These are phyloP conservation scores for Geophilus truncorum DNA, from an alignment of 2,888 invertebrate species.

Conservation along the genomic window DNA sequence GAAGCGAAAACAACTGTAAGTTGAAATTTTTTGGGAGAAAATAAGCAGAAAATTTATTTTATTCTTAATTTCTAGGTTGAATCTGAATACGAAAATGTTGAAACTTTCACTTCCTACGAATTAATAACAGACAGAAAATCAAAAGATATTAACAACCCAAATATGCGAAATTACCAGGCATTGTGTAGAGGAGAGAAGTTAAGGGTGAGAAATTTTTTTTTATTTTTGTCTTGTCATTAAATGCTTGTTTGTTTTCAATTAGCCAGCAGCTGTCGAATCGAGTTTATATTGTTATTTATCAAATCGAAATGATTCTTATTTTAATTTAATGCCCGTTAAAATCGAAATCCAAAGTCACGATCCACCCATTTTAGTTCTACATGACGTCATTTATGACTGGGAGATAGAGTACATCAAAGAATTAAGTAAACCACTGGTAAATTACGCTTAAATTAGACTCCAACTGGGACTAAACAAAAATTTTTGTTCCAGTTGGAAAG, in stretches of 20 bases:
- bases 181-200: constrained; percentile 36
- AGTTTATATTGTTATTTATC: constrained; percentile 43
- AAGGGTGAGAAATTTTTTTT: constrained; percentile 5
- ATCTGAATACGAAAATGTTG: not conserved
- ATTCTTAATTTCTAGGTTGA: too few relatives aligned
- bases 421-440: constrained; percentile 41
- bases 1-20: not conserved
- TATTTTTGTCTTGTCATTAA: not conserved
- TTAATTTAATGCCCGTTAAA: constrained; percentile 43
- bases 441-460: not conserved
- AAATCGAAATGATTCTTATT: constrained; percentile 38
- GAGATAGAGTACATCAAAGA: constrained; percentile 42
- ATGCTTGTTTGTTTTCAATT: not conserved
- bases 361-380: constrained; percentile 43
- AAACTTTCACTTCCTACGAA: not conserved
- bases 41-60: not conserved
- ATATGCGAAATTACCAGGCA: constrained; percentile 32
- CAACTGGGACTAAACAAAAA: not conserved
- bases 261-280: constrained; percentile 34
- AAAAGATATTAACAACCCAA: not conserved
- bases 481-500: constrained; percentile 32
- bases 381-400: constrained; percentile 43
- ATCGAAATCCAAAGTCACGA: constrained; percentile 43
- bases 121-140: not conserved
- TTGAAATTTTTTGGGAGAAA: not conserved